These are phyloP conservation scores for Ricordea florida DNA, from an alignment of 92 coral and sea anemone genomes.

Conservation along the genomic window DNA sequence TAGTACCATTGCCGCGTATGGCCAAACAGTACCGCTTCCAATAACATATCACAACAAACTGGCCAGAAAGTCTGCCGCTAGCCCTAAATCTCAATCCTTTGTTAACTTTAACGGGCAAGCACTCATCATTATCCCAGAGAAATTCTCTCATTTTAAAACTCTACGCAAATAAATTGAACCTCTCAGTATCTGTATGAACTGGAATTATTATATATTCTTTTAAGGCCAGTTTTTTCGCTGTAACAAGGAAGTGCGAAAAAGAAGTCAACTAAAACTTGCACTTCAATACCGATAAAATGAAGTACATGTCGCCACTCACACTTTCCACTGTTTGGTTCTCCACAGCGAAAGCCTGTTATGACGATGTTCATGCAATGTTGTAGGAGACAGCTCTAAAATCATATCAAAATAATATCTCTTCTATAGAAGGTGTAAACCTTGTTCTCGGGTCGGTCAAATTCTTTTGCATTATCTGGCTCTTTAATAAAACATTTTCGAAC, in stretches of 20 bases:
- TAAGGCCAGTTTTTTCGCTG: no score
- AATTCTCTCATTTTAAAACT: no score
- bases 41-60: slow-evolving; percentile 19
- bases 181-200: slow-evolving; percentile 36
- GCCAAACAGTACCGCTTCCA: slow-evolving; percentile 16
- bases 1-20: slow-evolving; percentile 47
- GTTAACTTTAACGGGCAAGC: no score
- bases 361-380: no score
- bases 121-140: no score
- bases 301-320: no score
- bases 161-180: no score
- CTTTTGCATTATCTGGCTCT: background rate
- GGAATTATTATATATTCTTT: slow-evolving; percentile 1
- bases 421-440: background rate
- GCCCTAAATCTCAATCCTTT: no score
- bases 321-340: no score
- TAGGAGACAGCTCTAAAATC: no score
- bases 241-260: slow-evolving; percentile 22
- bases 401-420: background rate
- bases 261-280: background rate
- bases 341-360: no score
- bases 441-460: background rate
- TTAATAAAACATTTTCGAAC: background rate
- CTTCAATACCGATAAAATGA: no score
- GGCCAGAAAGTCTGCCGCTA: slow-evolving; percentile 6